phyloP scores from a whole-genome alignment of 2,113 vertebrate species.

The Dendrocopos noguchii region DNA sequence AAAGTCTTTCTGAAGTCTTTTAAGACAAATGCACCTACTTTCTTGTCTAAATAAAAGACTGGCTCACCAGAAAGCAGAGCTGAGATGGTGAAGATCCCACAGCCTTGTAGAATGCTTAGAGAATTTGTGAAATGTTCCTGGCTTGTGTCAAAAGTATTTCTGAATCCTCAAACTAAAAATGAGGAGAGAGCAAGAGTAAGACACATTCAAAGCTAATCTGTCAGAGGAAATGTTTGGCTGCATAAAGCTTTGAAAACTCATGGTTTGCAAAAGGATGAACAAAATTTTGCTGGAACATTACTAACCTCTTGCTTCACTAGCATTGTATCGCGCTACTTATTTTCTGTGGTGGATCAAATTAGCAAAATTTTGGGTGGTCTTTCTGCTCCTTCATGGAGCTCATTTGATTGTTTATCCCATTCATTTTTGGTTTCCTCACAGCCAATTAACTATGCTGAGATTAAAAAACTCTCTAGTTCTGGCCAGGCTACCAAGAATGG shows the following conservation, averaged over 20 bases:
- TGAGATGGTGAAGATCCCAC: neutral
- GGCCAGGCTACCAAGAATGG: neutral
- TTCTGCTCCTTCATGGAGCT: neutral
- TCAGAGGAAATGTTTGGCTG: neutral
- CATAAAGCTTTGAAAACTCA: neutral
- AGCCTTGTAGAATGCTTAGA: neutral
- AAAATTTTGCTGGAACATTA: neutral
- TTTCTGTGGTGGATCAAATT: neutral
- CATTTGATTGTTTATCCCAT: neutral
- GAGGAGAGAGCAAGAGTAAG: neutral
- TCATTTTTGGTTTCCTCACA: neutral
- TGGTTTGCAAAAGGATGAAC: neutral
- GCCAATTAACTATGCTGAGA: neutral
- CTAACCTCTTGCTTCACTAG: accelerated
- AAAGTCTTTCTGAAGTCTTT: conserved; percentile 1
- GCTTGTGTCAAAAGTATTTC: neutral
- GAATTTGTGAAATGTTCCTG: neutral
- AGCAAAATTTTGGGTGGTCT: neutral
- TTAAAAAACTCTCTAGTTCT: neutral
- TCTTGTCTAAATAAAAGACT: neutral
- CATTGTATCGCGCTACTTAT: neutral
- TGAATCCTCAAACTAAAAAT: neutral
- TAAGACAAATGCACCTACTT: neutral
- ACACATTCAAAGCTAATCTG: neutral
- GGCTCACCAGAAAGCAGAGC: neutral